Evolutionary conservation across 35 echinoderm and acorn worm species (phyloP).

Genomic region (Lytechinus variegatus): DNA sequence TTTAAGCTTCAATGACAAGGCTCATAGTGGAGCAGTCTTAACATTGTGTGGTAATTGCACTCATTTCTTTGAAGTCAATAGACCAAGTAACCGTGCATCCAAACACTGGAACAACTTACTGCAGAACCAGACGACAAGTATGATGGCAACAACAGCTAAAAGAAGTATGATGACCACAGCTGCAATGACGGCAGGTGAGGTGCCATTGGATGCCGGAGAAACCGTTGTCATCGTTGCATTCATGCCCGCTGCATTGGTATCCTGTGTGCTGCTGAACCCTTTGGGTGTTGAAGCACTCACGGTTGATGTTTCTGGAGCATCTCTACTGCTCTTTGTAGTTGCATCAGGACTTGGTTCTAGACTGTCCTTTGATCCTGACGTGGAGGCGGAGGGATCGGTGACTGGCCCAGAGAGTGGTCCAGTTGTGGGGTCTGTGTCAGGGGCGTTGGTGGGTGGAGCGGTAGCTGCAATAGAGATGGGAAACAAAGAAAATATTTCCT

Average conservation of each 20-base stretch:
- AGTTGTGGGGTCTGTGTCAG: not conserved
- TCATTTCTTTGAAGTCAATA: too few species aligned
- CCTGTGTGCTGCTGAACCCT: not conserved
- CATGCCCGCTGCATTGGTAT: not conserved
- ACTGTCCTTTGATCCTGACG: not conserved
- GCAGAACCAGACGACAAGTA: constrained; percentile 42
- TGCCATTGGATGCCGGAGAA: not conserved
- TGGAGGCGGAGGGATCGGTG: not conserved
- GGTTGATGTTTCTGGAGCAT: not conserved
- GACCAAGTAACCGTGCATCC: too few species aligned
- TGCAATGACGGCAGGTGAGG: constrained; percentile 14
- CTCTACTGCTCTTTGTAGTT: not conserved
- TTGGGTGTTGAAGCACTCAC: not conserved
- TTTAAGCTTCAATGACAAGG: too few species aligned
- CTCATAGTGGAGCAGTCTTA: too few species aligned
- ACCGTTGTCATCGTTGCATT: not conserved
- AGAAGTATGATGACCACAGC: constrained; percentile 29
- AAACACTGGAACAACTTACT: constrained; percentile 21
- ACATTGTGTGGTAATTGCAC: too few species aligned
- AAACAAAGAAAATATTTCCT: not conserved
- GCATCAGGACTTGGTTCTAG: not conserved
- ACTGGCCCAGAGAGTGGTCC: not conserved
- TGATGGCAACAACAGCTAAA: not conserved
- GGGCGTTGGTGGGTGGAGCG: not conserved
- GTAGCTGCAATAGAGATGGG: not conserved